Evolutionary conservation across 2,113 vertebrate genomes (phyloP).

Genomic region (Misgurnus mizolepis): DNA sequence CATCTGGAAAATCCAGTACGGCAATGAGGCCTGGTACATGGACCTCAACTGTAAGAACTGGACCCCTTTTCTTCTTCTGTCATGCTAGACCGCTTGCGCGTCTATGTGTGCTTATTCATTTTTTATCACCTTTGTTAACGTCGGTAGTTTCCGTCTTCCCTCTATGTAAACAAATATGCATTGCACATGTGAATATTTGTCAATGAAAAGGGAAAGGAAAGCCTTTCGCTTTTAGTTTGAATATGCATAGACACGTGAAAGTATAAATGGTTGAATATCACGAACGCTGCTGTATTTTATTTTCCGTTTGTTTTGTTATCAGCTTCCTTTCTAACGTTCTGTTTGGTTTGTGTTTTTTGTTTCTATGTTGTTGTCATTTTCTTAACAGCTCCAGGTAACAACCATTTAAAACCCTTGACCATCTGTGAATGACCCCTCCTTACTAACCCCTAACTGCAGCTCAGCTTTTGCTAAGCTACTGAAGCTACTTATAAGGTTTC

Average conservation of each 20-base stretch:
- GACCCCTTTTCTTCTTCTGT: slow-evolving; percentile 5
- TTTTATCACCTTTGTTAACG: slow-evolving; percentile 65
- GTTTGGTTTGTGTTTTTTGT: slow-evolving; percentile 66
- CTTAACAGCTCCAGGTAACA: slow-evolving; percentile 87
- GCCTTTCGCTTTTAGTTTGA: slow-evolving; percentile 71
- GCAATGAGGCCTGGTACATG: slow-evolving; percentile 95
- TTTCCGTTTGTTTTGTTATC: slow-evolving; percentile 71
- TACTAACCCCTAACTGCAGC: slow-evolving; percentile 82
- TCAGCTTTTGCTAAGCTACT: slow-evolving; percentile 80
- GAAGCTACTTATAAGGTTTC: slow-evolving; percentile 77
- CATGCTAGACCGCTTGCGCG: slow-evolving; percentile 63
- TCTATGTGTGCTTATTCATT: slow-evolving; percentile 71
- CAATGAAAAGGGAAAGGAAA: slow-evolving; percentile 69
- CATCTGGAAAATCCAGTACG: slow-evolving; percentile 92
- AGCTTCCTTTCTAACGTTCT: slow-evolving; percentile 73
- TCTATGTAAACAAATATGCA: slow-evolving; percentile 71
- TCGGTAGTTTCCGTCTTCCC: slow-evolving; percentile 71
- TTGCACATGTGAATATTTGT: slow-evolving; percentile 79
- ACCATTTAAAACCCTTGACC: slow-evolving; percentile 84
- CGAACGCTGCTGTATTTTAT: slow-evolving; percentile 73
- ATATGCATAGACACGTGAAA: slow-evolving; percentile 72
- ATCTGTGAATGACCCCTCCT: slow-evolving; percentile 81
- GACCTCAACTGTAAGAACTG: slow-evolving; percentile 92
- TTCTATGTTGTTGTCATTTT: slow-evolving; percentile 76
- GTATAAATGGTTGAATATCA: slow-evolving; percentile 82